Conservation (phyloP, 2,113 vertebrate species). For the Macaca fascicularis region DNA sequence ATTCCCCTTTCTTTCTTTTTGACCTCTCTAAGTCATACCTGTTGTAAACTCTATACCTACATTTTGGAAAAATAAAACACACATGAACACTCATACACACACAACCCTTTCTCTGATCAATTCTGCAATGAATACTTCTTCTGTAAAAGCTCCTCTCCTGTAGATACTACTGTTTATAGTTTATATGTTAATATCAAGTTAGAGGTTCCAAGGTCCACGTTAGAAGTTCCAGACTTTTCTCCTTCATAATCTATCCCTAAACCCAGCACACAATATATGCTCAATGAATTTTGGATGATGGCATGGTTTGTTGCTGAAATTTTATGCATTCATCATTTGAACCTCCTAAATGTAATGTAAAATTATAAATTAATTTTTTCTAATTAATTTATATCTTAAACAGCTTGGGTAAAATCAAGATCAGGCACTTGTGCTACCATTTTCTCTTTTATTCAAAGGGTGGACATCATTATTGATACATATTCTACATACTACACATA, state of each 20-base stretch:
- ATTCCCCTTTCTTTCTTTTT: neutral
- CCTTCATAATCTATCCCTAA: neutral
- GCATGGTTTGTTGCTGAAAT: neutral
- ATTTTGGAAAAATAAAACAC: neutral
- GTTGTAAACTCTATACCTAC: neutral
- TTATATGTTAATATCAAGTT: neutral
- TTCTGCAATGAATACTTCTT: neutral
- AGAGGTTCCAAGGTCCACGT: accelerated
- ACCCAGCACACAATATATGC: neutral
- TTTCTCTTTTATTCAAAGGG: neutral
- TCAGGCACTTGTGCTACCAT: neutral
- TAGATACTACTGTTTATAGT: neutral
- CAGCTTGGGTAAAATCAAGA: neutral
- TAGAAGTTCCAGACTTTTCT: neutral
- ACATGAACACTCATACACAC: neutral
- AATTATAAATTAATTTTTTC: neutral
- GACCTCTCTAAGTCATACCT: neutral
- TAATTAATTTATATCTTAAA: neutral
- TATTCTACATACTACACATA: neutral
- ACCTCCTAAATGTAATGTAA: neutral
- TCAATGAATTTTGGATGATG: neutral
- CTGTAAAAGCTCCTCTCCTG: neutral
- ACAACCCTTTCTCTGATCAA: neutral
- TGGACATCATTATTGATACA: neutral
- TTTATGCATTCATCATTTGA: neutral